Conservation (phyloP, 1,140 invertebrate genomes). For the Musca domestica region DNA sequence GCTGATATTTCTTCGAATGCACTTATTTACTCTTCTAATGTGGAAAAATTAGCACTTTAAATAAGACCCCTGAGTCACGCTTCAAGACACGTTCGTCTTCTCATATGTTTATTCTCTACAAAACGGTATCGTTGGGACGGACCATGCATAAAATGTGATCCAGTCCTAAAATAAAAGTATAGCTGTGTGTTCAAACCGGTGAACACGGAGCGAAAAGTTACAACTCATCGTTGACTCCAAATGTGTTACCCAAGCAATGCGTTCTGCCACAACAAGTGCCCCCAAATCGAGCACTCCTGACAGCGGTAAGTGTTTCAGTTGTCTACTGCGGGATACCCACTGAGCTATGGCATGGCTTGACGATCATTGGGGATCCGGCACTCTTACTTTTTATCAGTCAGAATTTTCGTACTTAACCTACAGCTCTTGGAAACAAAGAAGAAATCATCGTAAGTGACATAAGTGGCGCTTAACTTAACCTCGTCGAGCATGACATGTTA, state of each 20-base stretch:
- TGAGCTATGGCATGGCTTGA: too few species aligned
- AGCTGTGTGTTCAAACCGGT: background rate
- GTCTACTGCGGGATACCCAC: background rate
- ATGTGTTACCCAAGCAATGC: background rate
- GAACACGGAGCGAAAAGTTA: background rate
- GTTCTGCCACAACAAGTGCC: background rate
- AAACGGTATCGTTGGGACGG: background rate
- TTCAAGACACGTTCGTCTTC: conserved; percentile 13
- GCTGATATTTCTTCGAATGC: background rate
- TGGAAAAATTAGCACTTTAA: conserved; percentile 14
- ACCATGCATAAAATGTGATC: background rate
- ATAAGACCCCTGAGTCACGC: conserved; percentile 3
- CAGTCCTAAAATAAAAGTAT: background rate
- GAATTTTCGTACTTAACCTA: background rate
- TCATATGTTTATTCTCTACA: background rate
- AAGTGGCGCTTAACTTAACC: conserved; percentile 11
- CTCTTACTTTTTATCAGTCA: background rate
- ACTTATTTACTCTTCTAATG: background rate
- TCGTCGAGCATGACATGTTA: too few species aligned
- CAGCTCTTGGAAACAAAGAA: background rate
- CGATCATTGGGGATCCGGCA: background rate
- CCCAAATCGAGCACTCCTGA: too few species aligned
- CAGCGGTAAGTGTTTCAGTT: background rate
- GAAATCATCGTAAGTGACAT: background rate
- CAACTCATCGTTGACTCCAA: background rate